Conservation (phyloP, 2,888 invertebrate species). For the Acleris laterana region DNA sequence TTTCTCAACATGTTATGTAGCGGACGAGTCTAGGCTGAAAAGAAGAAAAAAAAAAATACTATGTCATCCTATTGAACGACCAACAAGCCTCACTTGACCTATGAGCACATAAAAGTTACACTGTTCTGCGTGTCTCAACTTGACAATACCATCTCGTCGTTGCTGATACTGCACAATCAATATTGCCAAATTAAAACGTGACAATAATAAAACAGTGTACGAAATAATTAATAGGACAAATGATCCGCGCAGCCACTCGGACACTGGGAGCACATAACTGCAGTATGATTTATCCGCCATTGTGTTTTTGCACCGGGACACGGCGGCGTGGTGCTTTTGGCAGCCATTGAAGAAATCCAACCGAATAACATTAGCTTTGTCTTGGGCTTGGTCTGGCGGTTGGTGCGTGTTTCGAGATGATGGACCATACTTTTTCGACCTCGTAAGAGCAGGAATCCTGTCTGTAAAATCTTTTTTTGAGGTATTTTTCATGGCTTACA, state of each 20-base stretch:
- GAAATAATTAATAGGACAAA: conserved; percentile 41
- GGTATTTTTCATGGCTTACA: too few species aligned
- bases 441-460: too few species aligned
- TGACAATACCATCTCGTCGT: too few species aligned
- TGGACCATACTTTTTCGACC: not conserved
- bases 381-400: not conserved
- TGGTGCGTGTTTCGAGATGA: not conserved
- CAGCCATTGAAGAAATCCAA: conserved; percentile 2
- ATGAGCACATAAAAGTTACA: too few species aligned
- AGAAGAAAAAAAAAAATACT: too few species aligned
- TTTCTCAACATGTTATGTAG: too few species aligned
- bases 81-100: too few species aligned
- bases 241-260: conserved; percentile 22
- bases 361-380: conserved; percentile 2
- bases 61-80: too few species aligned
- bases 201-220: conserved; percentile 31
- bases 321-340: conserved; percentile 50
- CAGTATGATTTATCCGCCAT: conserved; percentile 49
- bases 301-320: conserved; percentile 40
- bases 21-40: too few species aligned
- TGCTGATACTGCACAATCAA: not conserved
- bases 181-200: not conserved
- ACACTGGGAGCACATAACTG: conserved; percentile 25
- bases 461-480: too few species aligned
- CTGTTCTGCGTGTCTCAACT: too few species aligned